Evolutionary conservation across 1,140 invertebrate species (phyloP), one percentile per base, ranked within the genome.

Genomic region (Hydropsyche tenuis): DNA sequence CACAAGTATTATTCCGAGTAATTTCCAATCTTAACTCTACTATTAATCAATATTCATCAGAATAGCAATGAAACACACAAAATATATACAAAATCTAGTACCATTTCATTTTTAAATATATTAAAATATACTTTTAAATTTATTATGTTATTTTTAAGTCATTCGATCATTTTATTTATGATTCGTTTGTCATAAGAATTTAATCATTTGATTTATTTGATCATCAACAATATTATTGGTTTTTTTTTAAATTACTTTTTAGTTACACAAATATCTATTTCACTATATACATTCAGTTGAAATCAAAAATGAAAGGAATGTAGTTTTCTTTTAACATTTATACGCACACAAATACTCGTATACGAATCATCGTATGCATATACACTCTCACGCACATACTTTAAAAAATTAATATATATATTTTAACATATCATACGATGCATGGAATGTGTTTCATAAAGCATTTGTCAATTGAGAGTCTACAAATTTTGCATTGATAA

Each of bases 71-170:
- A 60, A 60, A 60, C 56, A 60, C 51, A 53, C 56, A 60, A 60
- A 60, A 25, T 60, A 60, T 60, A 12, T 60, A 60, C 56, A 60
- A 53, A 53, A 53, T 53, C 48, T 53, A 53, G 48, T 53, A 53
- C 48, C 20, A 53, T 18, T 53, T 16, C 18, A 18, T 60, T 60
- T 25, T 60, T 60, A 22, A 60, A 25, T 60, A 37, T 37, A 60
- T 60, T 60, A 60, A 60, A 60, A 60, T 60, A 60, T 60, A 60
- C n/a, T 60, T 60, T 60, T 25, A 48, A 48, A 25, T 20, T 27
- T 23, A 22, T 60, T 25, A 60, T 53, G 48, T 53, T 20, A 53
- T 20, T 37, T 18, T 53, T 20, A 53, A 53, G 48, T 53, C 48
- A 53, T 53, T 53, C 48, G 48, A 53, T 53, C 16, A 18, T 53